phyloP scores from a whole-genome alignment of 2,113 vertebrate species.

The Piaya cayana region DNA sequence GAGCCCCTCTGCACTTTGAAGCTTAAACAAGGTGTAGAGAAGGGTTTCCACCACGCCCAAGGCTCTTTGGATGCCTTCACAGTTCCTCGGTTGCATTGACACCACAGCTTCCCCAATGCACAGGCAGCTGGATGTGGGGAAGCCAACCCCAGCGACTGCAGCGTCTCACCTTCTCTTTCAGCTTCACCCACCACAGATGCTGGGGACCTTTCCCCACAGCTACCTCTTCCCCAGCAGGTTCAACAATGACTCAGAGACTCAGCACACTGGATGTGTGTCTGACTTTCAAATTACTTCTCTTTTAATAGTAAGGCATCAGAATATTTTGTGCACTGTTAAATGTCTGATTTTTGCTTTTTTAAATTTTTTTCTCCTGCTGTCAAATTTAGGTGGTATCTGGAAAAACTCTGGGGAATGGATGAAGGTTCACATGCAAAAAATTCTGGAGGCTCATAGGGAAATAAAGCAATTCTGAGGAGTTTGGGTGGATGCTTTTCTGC shows the following conservation, averaged over 20 bases:
- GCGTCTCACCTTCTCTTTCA: neutral
- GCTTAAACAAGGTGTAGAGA: too few species aligned
- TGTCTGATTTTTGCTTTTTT: neutral
- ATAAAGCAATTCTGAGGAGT: neutral
- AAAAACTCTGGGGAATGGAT: neutral
- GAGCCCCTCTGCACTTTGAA: too few species aligned
- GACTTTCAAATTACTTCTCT: neutral
- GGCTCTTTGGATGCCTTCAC: too few species aligned
- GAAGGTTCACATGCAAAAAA: neutral
- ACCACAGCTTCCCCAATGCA: neutral
- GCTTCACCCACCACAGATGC: neutral
- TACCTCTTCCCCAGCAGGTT: neutral
- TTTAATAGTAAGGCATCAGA: neutral
- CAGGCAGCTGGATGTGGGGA: neutral
- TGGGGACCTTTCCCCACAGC: neutral
- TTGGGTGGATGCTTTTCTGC: neutral
- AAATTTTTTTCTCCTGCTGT: neutral
- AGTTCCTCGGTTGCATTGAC: rapidly evolving
- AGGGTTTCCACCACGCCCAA: too few species aligned
- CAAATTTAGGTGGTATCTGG: neutral
- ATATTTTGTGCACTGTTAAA: neutral
- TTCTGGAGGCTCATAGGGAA: neutral
- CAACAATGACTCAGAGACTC: neutral
- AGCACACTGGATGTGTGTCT: neutral
- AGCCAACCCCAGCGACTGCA: neutral